A percentile compares a stretch with the other conserved stretches of the same genome.
Evolutionary conservation across 2,797 vertebrate genomes (phyloP).

Genomic region (Salarias fasciatus): DNA sequence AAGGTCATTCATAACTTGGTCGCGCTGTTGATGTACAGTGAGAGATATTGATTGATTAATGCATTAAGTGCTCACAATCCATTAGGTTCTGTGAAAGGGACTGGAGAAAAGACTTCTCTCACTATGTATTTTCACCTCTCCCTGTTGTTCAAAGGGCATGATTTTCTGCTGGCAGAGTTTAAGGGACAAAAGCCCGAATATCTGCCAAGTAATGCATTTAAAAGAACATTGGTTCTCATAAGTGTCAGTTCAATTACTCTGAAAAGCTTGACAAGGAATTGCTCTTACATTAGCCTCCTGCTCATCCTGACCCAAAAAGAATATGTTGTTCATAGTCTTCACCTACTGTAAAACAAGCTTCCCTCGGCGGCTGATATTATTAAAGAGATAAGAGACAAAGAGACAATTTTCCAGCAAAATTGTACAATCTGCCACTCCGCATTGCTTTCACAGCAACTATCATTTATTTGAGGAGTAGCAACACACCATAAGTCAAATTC

Average conservation of each 20-base stretch:
- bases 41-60: conserved; percentile 99
- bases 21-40: conserved; percentile 96
- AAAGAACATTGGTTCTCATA: conserved; percentile 96
- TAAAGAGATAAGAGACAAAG: conserved; percentile 33
- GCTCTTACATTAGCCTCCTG: conserved; percentile 91
- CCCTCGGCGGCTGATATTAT: conserved; percentile 24
- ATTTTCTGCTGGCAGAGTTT: conserved; percentile 88
- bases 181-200: conserved; percentile 94
- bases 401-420: conserved; percentile 24
- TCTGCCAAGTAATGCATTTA: conserved; percentile 97
- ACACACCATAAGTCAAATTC: conserved; percentile 43
- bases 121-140: conserved; percentile 95
- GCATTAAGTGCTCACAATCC: conserved; percentile 99
- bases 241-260: conserved; percentile 96
- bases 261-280: conserved; percentile 92
- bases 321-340: conserved; percentile 52
- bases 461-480: conserved; percentile 25
- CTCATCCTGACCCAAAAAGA: conserved; percentile 73
- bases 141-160: conserved; percentile 95
- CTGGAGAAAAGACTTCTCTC: conserved; percentile 89
- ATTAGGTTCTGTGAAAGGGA: conserved; percentile 98
- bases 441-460: conserved; percentile 16
- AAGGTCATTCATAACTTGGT: conserved; percentile 99
- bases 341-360: conserved; percentile 40
- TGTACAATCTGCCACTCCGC: conserved; percentile 21